phyloP scores from a whole-genome alignment of 2,113 vertebrate species.

The Mormyrus iriodes region DNA sequence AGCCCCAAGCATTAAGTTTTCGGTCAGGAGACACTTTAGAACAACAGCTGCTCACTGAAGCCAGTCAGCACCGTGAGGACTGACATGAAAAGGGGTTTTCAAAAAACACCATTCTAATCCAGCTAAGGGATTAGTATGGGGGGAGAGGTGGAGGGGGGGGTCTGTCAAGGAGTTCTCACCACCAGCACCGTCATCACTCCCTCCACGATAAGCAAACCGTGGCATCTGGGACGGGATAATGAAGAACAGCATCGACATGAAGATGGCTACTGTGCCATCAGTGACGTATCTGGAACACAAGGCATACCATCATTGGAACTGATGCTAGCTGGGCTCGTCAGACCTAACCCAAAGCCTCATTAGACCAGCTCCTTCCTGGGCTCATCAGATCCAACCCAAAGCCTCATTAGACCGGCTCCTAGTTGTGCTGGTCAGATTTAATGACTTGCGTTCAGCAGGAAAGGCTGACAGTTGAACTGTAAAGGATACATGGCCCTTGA shows the following conservation, averaged over 20 bases:
- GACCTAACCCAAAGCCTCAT: neutral
- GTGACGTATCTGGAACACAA: conserved; percentile 55
- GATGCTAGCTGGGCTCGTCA: neutral
- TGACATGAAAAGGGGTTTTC: neutral
- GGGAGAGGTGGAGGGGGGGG: neutral
- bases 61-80: neutral
- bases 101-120: neutral
- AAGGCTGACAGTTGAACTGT: neutral
- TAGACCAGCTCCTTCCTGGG: neutral
- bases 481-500: neutral
- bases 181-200: neutral
- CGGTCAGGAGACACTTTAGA: neutral
- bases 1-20: neutral
- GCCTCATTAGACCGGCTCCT: too few species aligned
- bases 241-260: conserved; percentile 68
- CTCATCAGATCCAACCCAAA: too few species aligned
- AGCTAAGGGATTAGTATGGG: neutral
- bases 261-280: conserved; percentile 66
- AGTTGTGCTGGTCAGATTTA: neutral
- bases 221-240: conserved; percentile 62
- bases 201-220: conserved; percentile 5
- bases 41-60: neutral
- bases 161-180: neutral
- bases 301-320: neutral
- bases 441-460: neutral